These are phyloP conservation scores for Noctua fimbriata DNA, from an alignment of 2,888 invertebrate species.

Conservation along the genomic window DNA sequence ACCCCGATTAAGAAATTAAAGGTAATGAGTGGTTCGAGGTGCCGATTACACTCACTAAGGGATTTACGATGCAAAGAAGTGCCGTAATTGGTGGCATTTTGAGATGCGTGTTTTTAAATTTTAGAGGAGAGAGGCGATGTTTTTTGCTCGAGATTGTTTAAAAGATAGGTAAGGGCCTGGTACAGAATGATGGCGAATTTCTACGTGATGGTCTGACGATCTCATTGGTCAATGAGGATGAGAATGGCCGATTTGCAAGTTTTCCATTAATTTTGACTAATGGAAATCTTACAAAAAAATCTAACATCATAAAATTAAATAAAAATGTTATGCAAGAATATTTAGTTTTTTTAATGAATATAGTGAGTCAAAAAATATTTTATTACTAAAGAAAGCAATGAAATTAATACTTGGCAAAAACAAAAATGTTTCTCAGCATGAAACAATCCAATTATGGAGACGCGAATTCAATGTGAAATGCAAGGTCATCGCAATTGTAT, in stretches of 20 bases:
- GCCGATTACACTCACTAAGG: conserved; percentile 77
- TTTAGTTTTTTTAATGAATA: neutral
- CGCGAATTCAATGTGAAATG: conserved; percentile 25
- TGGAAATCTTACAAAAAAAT: too few species aligned
- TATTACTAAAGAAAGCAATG: neutral
- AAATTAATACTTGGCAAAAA: neutral
- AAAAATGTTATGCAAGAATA: too few species aligned
- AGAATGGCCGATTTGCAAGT: neutral
- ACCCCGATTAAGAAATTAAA: conserved; percentile 86
- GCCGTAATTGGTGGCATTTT: conserved; percentile 79
- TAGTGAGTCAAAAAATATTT: neutral
- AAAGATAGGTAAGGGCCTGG: conserved; percentile 6
- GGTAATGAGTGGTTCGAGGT: conserved; percentile 81
- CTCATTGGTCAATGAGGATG: neutral
- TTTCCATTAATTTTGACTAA: too few species aligned
- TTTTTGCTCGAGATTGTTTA: conserved; percentile 19
- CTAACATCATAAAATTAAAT: neutral
- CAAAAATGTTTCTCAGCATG: neutral
- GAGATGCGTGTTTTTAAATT: conserved; percentile 51
- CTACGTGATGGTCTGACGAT: neutral
- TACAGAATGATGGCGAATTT: neutral
- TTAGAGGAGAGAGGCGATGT: conserved; percentile 30
- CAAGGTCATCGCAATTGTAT: conserved; percentile 32
- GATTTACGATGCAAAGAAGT: conserved; percentile 77
- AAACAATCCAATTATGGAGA: conserved; percentile 24